Conservation (phyloP, 2,113 vertebrate species). For the Ailurus styani region DNA sequence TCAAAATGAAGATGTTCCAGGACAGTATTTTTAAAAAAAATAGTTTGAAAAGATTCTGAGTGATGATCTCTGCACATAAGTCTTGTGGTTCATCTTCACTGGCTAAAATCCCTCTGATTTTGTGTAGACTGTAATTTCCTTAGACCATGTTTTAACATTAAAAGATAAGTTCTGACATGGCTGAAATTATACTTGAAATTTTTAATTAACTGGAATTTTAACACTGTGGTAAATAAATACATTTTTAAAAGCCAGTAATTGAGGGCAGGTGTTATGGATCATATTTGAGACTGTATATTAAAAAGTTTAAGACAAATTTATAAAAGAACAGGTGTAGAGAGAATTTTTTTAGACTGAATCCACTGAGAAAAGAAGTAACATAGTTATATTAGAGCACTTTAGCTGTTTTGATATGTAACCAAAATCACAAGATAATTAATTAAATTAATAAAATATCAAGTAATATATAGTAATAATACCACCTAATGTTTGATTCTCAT, state of each 20-base stretch:
- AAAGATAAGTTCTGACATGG: background rate
- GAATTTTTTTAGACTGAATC: background rate
- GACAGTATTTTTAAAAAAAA: background rate
- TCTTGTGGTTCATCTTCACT: background rate
- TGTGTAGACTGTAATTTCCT: background rate
- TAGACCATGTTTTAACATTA: background rate
- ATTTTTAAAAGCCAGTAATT: background rate
- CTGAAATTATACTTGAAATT: background rate
- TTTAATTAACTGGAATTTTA: background rate
- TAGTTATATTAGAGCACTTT: background rate
- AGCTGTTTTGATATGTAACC: background rate
- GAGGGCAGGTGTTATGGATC: background rate
- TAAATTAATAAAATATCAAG: background rate
- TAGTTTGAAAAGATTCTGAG: background rate
- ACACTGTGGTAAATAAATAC: background rate
- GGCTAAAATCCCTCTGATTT: background rate
- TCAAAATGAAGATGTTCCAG: background rate
- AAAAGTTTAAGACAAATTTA: background rate
- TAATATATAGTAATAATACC: background rate
- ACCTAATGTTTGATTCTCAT: background rate
- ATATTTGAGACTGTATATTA: background rate
- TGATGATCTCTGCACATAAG: background rate
- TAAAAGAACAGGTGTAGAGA: background rate
- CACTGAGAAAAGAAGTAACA: background rate
- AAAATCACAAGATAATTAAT: background rate